These are phyloP conservation scores for Dendrolimus kikuchii DNA, from an alignment of 1,140 invertebrate species.

Conservation along the genomic window DNA sequence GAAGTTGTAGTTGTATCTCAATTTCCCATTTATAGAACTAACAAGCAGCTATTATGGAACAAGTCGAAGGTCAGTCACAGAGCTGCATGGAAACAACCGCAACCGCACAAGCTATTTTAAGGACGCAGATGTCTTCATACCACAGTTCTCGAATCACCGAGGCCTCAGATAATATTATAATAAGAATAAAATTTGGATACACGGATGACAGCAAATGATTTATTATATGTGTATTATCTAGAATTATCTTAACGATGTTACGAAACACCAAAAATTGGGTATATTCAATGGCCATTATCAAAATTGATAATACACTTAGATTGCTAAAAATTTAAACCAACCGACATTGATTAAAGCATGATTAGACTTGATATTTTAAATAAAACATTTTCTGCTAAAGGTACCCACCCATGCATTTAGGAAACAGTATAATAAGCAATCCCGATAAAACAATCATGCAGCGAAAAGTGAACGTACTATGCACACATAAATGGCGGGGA, in stretches of 20 bases:
- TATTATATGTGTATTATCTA: slow-evolving; percentile 15
- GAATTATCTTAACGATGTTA: slow-evolving; percentile 11
- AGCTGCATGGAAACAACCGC: slow-evolving; percentile 9
- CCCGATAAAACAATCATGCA: background rate
- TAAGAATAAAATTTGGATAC: slow-evolving; percentile 9
- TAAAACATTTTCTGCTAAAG: too few species aligned
- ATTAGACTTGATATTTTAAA: too few species aligned
- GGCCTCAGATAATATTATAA: slow-evolving; percentile 4
- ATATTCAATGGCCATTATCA: too few species aligned
- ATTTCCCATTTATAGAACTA: too few species aligned
- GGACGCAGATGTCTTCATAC: background rate
- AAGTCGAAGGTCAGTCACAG: slow-evolving; percentile 13
- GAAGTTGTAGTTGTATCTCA: too few species aligned
- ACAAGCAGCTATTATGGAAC: background rate
- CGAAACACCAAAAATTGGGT: too few species aligned
- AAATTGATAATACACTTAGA: too few species aligned
- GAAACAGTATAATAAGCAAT: too few species aligned
- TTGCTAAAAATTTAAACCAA: too few species aligned
- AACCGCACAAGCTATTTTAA: background rate
- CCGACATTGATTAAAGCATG: too few species aligned
- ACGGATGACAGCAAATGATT: slow-evolving; percentile 9
- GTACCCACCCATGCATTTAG: too few species aligned
- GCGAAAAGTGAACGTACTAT: slow-evolving; percentile 42
- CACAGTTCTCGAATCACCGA: slow-evolving; percentile 16
- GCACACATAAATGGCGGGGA: slow-evolving; percentile 28